Evolutionary conservation across 2,113 vertebrate genomes (phyloP).

Genomic region (Connochaetes taurinus): DNA sequence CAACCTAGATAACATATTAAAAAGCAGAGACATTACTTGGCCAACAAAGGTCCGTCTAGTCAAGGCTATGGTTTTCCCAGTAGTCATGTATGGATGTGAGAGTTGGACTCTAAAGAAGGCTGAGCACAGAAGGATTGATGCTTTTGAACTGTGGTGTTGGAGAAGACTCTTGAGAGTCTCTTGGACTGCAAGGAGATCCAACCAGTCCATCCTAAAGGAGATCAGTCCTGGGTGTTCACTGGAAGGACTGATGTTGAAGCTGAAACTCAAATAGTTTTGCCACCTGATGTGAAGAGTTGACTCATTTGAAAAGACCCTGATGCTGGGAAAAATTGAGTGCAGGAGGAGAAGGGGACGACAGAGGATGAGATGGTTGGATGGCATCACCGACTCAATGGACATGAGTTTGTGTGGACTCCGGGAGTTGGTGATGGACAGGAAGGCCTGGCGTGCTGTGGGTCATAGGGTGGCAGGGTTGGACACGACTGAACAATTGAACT

Average conservation of each 20-base stretch:
- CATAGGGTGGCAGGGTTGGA: background rate
- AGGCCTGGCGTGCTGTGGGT: background rate
- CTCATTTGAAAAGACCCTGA: background rate
- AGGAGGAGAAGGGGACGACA: background rate
- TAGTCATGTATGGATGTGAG: background rate
- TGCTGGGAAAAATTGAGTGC: background rate
- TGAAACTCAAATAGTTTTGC: background rate
- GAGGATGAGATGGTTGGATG: background rate
- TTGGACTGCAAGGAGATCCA: background rate
- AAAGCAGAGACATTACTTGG: background rate
- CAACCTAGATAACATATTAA: background rate
- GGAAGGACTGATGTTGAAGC: background rate
- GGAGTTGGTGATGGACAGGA: background rate
- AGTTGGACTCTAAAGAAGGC: background rate
- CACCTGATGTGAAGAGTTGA: background rate
- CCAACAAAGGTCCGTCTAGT: background rate
- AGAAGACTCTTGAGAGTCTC: background rate
- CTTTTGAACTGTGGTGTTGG: background rate
- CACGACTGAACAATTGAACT: background rate
- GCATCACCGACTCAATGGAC: background rate
- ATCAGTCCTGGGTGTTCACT: background rate
- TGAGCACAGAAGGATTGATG: background rate
- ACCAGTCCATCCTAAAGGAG: background rate
- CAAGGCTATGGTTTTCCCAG: background rate
- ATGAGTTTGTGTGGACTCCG: fast-evolving